Conservation (phyloP, 2,888 invertebrate species). For the Exocentrus adspersus region DNA sequence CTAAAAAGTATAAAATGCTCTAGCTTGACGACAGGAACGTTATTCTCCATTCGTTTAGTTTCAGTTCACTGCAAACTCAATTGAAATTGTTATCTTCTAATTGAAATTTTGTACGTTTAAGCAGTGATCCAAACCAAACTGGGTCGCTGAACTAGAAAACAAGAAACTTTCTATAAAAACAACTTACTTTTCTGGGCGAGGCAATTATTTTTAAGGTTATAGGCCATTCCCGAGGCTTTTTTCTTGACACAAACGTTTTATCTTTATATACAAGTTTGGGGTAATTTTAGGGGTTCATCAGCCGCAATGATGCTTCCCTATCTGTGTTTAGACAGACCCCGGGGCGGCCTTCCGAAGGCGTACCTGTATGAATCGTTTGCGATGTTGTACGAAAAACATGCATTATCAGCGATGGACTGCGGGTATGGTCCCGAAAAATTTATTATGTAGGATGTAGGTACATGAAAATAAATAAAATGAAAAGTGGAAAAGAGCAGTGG, state of each 20-base stretch:
- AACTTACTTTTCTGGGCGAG: conserved; percentile 21
- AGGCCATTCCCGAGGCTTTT: conserved; percentile 25
- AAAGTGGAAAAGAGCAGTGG: too few relatives aligned
- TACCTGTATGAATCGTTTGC: conserved; percentile 1
- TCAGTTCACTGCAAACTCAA: neutral
- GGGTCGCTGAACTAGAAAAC: conserved; percentile 9
- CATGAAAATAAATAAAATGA: too few relatives aligned
- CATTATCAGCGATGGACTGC: neutral
- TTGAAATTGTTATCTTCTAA: neutral
- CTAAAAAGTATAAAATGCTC: too few relatives aligned
- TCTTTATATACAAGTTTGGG: conserved; percentile 20
- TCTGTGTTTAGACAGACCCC: conserved; percentile 14
- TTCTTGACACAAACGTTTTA: conserved; percentile 29
- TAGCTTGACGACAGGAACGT: too few relatives aligned
- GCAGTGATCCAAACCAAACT: conserved; percentile 11
- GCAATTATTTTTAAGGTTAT: conserved; percentile 29
- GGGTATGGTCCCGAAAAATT: too few relatives aligned
- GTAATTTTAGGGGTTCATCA: conserved; percentile 25
- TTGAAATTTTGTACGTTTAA: neutral
- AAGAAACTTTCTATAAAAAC: conserved; percentile 20
- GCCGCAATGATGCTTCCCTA: conserved; percentile 8
- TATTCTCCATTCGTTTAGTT: too few relatives aligned
- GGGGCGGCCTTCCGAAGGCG: neutral
- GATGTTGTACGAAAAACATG: neutral
- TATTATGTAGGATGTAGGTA: too few relatives aligned